Base-by-base conservation (phyloP, 2,888 invertebrate genomes). In the Sipunculus nudus region DNA sequence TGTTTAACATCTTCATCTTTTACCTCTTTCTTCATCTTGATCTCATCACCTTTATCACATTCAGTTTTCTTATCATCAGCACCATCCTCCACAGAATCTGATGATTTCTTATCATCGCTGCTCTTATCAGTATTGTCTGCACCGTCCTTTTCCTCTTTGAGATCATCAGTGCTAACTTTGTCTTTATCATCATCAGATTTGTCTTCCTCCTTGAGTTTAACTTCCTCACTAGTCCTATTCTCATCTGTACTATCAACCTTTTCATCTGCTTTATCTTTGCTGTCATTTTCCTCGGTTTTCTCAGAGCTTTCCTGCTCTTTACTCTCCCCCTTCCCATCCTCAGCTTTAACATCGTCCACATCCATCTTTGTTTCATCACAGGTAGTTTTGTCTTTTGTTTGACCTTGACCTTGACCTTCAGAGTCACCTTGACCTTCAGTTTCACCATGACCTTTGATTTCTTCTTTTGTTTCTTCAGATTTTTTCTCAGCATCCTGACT, bases 141-240 rank as follows among this genome's bases (percentile, higher is more conserved):
- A 5, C 28, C 41, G 16, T 43, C 31, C 41, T 53, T 21, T 35
- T 13, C 16, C 35, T 35, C 16, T 35, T 35, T 35, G 10, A 13
- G 35, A 19, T 52, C 28, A 2, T 26, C 53, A 4, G 23, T 25
- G 2, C 31, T 31, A 16, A 43, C 31, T 2, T 40, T 53, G 2
- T 53, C 53, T 6, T 53, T 28, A 40, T 35, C 23, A 39, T 52
- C 21, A n/a, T n/a, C n/a, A n/a, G n/a, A n/a, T n/a, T n/a, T n/a
- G n/a, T n/a, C n/a, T n/a, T n/a, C n/a, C n/a, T n/a, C n/a, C n/a
- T n/a, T n/a, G n/a, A n/a, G n/a, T n/a, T n/a, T n/a, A n/a, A n/a
- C n/a, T n/a, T 21, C 46, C 16, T 23, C 53, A 8, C 21, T 49
- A 5, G 8, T n/a, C 25, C 53, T 53, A 26, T 41, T 41, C 28